A percentile compares a stretch with the other conserved stretches of the same genome.
phyloP scores from a whole-genome alignment of 2,113 vertebrate genomes.

The Hemiscyllium ocellatum region DNA sequence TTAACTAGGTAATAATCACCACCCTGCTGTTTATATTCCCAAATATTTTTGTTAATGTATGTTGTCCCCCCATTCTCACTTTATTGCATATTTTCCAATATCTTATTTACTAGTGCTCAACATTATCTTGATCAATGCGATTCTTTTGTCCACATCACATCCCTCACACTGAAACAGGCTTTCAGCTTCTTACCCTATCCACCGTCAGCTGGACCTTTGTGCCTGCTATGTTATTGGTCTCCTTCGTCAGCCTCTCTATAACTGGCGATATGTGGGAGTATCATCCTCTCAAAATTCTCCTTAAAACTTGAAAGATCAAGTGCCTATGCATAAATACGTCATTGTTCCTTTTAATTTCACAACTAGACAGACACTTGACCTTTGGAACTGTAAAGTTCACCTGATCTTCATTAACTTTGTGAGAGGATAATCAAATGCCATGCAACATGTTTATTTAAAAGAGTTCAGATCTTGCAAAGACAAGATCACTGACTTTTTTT shows the following conservation, averaged over 20 bases:
- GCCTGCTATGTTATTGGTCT: background rate
- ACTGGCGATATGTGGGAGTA: background rate
- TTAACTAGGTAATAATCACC: too few relatives aligned
- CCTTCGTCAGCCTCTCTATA: background rate
- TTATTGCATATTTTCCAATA: background rate
- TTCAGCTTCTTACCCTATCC: background rate
- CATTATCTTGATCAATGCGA: background rate
- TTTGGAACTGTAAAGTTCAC: background rate
- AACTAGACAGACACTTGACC: background rate
- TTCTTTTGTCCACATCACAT: background rate
- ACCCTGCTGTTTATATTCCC: too few relatives aligned
- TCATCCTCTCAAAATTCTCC: background rate
- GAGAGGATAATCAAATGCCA: background rate
- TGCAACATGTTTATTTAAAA: background rate
- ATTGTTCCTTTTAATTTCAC: background rate
- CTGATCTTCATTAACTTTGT: background rate
- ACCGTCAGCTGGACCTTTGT: background rate
- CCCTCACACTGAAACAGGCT: background rate
- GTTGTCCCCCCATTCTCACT: too few relatives aligned
- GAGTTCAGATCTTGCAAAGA: background rate
- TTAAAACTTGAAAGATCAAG: slow-evolving; percentile 4
- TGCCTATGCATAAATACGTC: background rate
- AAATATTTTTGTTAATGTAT: too few relatives aligned
- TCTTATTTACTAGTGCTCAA: background rate
- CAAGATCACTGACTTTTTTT: background rate